Evolutionary conservation across 2,113 vertebrate species (phyloP).

Genomic region (Brachyhypopomus gauderio): DNA sequence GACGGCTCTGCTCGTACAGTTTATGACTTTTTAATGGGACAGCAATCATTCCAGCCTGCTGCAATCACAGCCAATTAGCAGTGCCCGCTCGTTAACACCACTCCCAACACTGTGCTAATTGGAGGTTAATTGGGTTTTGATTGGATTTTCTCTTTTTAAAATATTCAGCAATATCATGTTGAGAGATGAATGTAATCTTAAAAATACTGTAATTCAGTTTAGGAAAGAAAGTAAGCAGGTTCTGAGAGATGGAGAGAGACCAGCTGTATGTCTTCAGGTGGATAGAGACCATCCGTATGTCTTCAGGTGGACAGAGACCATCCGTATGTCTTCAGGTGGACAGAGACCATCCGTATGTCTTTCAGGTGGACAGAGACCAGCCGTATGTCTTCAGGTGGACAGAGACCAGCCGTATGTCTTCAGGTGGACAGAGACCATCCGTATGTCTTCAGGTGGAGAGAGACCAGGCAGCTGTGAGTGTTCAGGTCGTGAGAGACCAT

Average conservation of each 20-base stretch:
- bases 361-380: background rate
- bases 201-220: slow-evolving; percentile 50
- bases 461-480: too few species aligned
- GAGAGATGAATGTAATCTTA: slow-evolving; percentile 54
- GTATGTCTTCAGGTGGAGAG: background rate
- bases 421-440: background rate
- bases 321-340: background rate
- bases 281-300: background rate
- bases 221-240: slow-evolving; percentile 38
- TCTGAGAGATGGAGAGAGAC: slow-evolving; percentile 26
- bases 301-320: background rate
- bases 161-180: slow-evolving; percentile 55
- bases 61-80: slow-evolving; percentile 61
- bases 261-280: background rate
- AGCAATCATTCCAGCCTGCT: slow-evolving; percentile 73
- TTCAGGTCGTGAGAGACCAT: too few species aligned
- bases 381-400: background rate
- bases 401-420: background rate
- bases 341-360: too few species aligned
- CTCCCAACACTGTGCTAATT: slow-evolving; percentile 73
- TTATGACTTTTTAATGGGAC: slow-evolving; percentile 81
- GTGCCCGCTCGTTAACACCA: slow-evolving; percentile 52
- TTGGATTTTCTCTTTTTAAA: slow-evolving; percentile 67
- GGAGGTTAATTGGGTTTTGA: slow-evolving; percentile 80
- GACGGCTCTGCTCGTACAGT: slow-evolving; percentile 73